A percentile compares a stretch with the other conserved stretches of the same genome.
These are phyloP conservation scores for Spodoptera littoralis DNA, from an alignment of 2,888 invertebrate species.

Conservation along the genomic window DNA sequence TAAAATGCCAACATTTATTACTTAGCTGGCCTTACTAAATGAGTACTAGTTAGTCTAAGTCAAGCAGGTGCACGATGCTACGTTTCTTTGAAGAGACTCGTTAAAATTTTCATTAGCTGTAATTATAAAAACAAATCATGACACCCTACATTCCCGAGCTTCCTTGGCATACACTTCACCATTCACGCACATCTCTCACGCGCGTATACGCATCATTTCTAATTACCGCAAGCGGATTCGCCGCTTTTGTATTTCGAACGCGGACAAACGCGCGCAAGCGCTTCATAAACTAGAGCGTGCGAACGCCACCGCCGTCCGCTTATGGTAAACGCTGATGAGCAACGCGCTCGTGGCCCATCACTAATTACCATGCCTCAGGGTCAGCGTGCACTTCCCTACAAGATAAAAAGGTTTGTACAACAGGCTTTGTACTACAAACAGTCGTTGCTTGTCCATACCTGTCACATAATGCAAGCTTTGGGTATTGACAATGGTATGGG, in stretches of 20 bases:
- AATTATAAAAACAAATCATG: conserved; percentile 36
- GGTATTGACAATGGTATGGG: background rate
- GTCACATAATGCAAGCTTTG: conserved; percentile 21
- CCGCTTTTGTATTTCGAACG: conserved; percentile 59
- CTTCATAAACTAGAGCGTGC: conserved; percentile 73
- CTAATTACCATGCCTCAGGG: conserved; percentile 63
- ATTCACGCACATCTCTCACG: conserved; percentile 52
- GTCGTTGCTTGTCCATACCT: conserved; percentile 25
- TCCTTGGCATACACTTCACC: conserved; percentile 39
- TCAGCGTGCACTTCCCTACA: conserved; percentile 34
- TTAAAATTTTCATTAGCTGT: conserved; percentile 36
- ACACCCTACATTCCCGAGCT: conserved; percentile 42
- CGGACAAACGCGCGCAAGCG: conserved; percentile 53
- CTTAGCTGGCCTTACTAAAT: conserved; percentile 25
- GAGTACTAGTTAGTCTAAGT: conserved; percentile 13
- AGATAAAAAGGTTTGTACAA: conserved; percentile 26
- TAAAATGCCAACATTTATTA: conserved; percentile 47
- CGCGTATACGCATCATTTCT: conserved; percentile 47
- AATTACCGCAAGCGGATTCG: conserved; percentile 59
- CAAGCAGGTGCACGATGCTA: background rate
- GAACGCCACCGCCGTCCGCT: conserved; percentile 62
- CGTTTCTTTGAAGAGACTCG: conserved; percentile 30
- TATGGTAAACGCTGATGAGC: conserved; percentile 68
- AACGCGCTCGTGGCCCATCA: conserved; percentile 56
- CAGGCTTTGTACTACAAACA: conserved; percentile 20